Evolutionary conservation across 2,113 vertebrate genomes (phyloP), one percentile per base, ranked within the genome.

Genomic region (Syrrhaptes paradoxus): DNA sequence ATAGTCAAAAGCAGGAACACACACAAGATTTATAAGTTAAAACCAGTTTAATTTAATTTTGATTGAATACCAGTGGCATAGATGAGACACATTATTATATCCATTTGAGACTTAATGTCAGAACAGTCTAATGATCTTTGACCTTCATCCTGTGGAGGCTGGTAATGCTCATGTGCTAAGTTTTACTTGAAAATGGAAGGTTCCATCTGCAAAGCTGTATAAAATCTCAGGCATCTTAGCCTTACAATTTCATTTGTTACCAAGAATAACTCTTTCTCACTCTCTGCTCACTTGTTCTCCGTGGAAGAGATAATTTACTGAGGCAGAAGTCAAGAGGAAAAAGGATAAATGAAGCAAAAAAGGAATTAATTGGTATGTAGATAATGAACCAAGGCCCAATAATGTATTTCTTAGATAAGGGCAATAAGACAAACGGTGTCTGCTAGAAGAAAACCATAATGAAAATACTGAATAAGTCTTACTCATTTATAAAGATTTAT

Each of bases 291-390:
- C 75, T 63, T 90, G 11, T 45, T 83, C 34, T 91, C 32, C 34
- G 36, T 28, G 5, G 20, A 91, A 59, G 26, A 87, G 29, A 58
- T 43, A 85, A 93, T 80, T 87, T 91, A 82, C 51, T 59, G 49
- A 85, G 26, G 51, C 22, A 91, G 43, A 95, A 90, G 29, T 91
- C 55, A 90, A 89, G 41, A 82, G 21, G 15, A 82, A 76, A 95
- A 91, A 85, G 9, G 49, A 75, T 66, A 95, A 96, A 90, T 91
- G 20, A 91, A 95, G 54, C 54, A 91, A 93, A 91, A 92, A 87
- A 51, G 1, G 25, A 88, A 94, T 87, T 90, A 94, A 95, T 94
- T 90, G 67, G 31, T 70, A 83, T 55, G 67, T 67, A 93, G 85
- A 88, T 83, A 93, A 94, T 87, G 43, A 95, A 88, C n/a, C 82